phyloP scores from a whole-genome alignment of 2,113 vertebrate species.

The Eulemur rufifrons region DNA sequence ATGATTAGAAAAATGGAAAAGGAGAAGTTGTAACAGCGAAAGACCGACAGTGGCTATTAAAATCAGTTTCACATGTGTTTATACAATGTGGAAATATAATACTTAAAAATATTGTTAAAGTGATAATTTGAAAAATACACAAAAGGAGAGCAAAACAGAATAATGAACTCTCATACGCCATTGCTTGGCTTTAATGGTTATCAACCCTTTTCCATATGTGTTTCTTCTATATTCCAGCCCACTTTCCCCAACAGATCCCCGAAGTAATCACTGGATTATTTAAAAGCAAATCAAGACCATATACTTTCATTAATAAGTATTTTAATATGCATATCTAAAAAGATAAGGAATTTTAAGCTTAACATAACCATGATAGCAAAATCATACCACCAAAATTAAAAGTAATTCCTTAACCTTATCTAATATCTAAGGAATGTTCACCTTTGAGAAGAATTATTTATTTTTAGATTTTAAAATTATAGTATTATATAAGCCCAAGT shows the following conservation, averaged over 20 bases:
- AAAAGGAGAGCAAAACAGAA: background rate
- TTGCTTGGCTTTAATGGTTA: background rate
- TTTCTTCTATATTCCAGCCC: background rate
- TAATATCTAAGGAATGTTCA: background rate
- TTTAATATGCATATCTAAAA: background rate
- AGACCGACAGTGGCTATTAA: background rate
- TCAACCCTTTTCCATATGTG: background rate
- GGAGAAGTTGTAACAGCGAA: background rate
- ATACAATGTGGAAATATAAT: background rate
- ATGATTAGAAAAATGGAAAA: background rate
- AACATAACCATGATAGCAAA: background rate
- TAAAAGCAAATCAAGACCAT: background rate
- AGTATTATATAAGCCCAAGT: background rate
- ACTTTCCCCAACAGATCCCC: background rate
- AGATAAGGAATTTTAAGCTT: background rate
- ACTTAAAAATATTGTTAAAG: background rate
- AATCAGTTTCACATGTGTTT: background rate
- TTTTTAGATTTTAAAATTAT: background rate
- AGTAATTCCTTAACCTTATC: background rate
- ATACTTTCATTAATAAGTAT: background rate
- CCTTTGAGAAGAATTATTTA: background rate
- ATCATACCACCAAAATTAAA: background rate
- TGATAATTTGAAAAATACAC: conserved; percentile 6
- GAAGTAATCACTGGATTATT: background rate
- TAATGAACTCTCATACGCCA: background rate